Conservation (phyloP, 2,888 invertebrate genomes). For the Drosophila testacea region DNA sequence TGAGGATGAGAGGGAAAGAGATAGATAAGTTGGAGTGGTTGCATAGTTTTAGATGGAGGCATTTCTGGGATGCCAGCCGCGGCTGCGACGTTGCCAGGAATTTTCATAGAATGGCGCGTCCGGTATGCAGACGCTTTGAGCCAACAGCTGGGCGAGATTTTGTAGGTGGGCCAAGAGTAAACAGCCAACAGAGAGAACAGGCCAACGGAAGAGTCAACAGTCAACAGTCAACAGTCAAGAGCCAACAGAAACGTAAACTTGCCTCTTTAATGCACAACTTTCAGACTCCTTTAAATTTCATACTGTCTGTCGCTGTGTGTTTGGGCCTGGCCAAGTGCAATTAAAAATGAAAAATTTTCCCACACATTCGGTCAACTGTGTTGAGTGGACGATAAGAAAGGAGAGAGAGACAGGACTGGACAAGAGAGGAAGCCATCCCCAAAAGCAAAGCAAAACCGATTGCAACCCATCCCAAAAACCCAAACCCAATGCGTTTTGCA, state of each 20-base stretch:
- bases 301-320: constrained; percentile 9
- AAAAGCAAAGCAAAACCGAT: neutral
- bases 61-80: constrained; percentile 73
- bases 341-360: constrained; percentile 84
- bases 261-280: constrained; percentile 49
- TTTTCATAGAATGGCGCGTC: constrained; percentile 78
- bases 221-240: constrained; percentile 24
- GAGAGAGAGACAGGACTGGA: constrained; percentile 16
- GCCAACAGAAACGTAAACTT: constrained; percentile 1
- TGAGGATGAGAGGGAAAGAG: constrained; percentile 11
- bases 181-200: neutral
- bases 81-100: constrained; percentile 75
- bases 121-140: constrained; percentile 75
- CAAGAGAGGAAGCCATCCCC: constrained; percentile 6
- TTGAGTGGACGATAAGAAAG: constrained; percentile 63
- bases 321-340: constrained; percentile 63
- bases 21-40: constrained; percentile 42
- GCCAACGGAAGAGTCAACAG: constrained; percentile 44
- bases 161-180: constrained; percentile 69
- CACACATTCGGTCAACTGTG: constrained; percentile 74
- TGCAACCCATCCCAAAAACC: constrained; percentile 24
- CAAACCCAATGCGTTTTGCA: constrained; percentile 61
- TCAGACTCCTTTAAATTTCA: constrained; percentile 64
- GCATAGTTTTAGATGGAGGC: constrained; percentile 76
- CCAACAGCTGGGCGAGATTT: constrained; percentile 60